phyloP scores from a whole-genome alignment of 1,140 invertebrate genomes.

The Ylistrum balloti region DNA sequence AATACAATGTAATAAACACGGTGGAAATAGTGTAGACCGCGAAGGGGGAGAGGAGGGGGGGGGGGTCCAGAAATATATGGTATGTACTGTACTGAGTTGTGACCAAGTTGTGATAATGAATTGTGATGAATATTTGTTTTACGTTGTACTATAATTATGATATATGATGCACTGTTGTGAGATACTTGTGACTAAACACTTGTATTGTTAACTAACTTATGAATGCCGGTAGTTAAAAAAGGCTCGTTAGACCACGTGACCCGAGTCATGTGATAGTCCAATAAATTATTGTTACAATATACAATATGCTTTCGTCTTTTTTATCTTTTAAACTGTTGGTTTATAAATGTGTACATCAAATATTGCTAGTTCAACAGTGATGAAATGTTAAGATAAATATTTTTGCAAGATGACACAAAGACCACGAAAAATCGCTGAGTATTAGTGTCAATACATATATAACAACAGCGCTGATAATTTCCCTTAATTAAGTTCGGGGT shows the following conservation, averaged over 20 bases:
- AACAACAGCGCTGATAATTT: too few species aligned
- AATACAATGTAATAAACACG: too few species aligned
- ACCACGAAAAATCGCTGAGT: too few species aligned
- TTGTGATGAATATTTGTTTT: constrained; percentile 21
- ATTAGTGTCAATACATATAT: too few species aligned
- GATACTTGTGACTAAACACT: not conserved
- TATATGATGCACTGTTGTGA: constrained; percentile 36
- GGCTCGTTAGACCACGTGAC: not conserved
- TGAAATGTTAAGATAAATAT: too few species aligned
- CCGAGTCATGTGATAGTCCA: not conserved
- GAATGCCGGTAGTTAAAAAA: constrained; percentile 19
- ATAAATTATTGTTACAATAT: constrained; percentile 36
- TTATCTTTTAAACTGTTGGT: not conserved
- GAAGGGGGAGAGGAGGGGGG: too few species aligned
- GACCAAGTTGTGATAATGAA: constrained; percentile 3
- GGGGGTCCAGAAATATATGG: too few species aligned
- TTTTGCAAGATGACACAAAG: too few species aligned
- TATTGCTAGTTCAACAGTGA: too few species aligned
- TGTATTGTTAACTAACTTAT: constrained; percentile 11
- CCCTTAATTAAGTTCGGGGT: too few species aligned
- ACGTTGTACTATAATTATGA: not conserved
- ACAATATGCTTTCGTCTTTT: not conserved
- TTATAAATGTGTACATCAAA: too few species aligned
- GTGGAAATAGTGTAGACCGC: too few species aligned
- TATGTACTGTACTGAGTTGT: not conserved